Evolutionary conservation across 2,797 vertebrate genomes (phyloP).

Genomic region (Acrossocheilus wenchowensis): DNA sequence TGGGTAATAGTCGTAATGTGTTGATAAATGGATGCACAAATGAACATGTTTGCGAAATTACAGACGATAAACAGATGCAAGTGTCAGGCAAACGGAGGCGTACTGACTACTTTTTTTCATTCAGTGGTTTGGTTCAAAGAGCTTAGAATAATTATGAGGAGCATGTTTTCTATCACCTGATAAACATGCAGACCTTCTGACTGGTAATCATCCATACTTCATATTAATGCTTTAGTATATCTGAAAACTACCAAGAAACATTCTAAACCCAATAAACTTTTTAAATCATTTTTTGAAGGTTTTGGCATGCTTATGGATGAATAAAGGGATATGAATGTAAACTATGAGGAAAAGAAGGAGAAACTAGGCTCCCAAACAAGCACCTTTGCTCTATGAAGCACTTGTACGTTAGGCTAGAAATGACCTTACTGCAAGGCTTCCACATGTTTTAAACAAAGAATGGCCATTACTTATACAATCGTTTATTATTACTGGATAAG

Average conservation of each 20-base stretch:
- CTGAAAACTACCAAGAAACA: background rate
- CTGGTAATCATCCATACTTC: background rate
- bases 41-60: background rate
- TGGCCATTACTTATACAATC: background rate
- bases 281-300: background rate
- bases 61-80: conserved; percentile 20
- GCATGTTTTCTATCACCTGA: conserved; percentile 7
- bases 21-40: background rate
- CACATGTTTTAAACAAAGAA: background rate
- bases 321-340: background rate
- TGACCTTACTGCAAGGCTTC: background rate
- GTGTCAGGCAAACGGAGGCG: background rate
- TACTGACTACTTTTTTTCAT: background rate
- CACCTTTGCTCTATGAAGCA: background rate
- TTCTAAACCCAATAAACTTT: background rate
- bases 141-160: background rate
- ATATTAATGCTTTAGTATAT: background rate
- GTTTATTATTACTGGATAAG: background rate
- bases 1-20: background rate
- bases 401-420: background rate
- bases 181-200: background rate
- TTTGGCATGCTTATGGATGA: background rate
- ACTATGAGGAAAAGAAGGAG: background rate
- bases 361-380: background rate
- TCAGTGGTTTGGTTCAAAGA: conserved; percentile 7